Evolutionary conservation across 1,140 invertebrate species (phyloP), one percentile per base, ranked within the genome.

Genomic region (Achatina immaculata): DNA sequence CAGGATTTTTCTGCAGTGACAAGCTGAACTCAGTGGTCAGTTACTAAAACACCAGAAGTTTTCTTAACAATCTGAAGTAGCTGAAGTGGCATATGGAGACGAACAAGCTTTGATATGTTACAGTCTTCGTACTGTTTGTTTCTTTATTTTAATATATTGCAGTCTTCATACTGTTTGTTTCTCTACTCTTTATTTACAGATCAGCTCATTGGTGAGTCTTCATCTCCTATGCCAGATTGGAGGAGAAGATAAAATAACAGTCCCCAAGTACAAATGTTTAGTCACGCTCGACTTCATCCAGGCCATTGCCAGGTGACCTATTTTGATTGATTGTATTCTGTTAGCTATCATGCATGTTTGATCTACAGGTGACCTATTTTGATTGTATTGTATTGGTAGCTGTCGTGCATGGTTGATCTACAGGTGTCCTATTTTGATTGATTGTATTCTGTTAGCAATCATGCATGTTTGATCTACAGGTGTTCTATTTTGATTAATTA

Each of bases 191-290:
- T 42, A 28, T 7, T 85, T 89, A 28, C 83, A 92, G 91, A 90
- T 92, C 73, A 88, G 88, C 24, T 90, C 90, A 24, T 82, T 92
- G 73, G 91, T 92, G 21, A 90, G 89, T 75, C 83, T 93, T 31
- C 90, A 90, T 51, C 81, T 92, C 34, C 77, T 93, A 80, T 86
- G 88, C 28, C 89, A 90, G 75, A 84, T 90, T 48, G 87, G 88
- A 7, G 86, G 85, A 19, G 87, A 90, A 77, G 91, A 92, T 74
- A 88, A 88, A 76, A 88, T 93, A 72, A 90, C 92, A 58, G 81
- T 84, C n/a, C 92, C 91, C 3, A 92, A 92, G 81, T 92, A 92
- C 83, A 92, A 92, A 82, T 92, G 92, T 88, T 84, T 90, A 19
- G 89, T 92, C 34, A 87, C 88, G 7, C 83, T 92, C 21, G 91